Conservation (phyloP, 2,797 vertebrate species). For the Rhinogobio ventralis region DNA sequence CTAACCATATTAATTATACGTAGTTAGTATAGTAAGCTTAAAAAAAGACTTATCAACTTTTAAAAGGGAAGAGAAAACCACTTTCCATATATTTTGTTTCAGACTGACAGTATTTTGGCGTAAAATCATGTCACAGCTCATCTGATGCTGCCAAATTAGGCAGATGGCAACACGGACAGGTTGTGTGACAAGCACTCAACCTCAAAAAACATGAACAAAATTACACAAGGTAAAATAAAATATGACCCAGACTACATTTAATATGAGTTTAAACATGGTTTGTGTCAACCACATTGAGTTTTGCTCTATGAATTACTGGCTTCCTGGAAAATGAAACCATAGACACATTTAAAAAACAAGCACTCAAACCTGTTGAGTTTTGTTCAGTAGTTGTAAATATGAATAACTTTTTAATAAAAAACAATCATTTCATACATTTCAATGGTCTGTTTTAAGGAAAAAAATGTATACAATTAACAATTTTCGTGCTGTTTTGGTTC, state of each 20-base stretch:
- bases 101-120: background rate
- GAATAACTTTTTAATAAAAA: background rate
- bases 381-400: background rate
- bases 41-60: background rate
- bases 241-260: background rate
- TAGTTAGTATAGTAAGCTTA: background rate
- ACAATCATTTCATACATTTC: background rate
- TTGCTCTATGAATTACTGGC: background rate
- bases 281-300: background rate
- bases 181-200: background rate
- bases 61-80: background rate
- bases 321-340: background rate
- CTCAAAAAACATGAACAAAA: background rate
- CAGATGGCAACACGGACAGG: background rate
- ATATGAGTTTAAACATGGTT: background rate
- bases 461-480: background rate
- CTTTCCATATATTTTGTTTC: background rate
- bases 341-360: background rate
- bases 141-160: background rate
- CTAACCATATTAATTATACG: background rate
- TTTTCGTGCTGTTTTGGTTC: too few species aligned
- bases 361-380: background rate
- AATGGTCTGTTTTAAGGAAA: background rate
- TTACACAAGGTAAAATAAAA: background rate
- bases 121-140: constrained; percentile 2